These are phyloP conservation scores for Hydrolagus colliei DNA, from an alignment of 2,797 vertebrate species.

Conservation along the genomic window DNA sequence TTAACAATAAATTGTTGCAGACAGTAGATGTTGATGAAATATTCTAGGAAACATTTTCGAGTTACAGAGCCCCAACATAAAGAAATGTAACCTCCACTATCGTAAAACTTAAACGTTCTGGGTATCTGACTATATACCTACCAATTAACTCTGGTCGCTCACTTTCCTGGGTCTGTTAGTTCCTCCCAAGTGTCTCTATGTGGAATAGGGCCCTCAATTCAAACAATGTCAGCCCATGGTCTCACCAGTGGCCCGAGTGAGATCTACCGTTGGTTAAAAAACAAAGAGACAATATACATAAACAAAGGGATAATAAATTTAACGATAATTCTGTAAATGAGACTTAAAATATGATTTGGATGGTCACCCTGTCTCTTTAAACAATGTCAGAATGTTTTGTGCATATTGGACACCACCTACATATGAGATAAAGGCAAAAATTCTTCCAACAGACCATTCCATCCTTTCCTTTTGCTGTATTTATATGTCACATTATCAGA, in stretches of 20 bases:
- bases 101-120: neutral
- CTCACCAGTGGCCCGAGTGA: no score
- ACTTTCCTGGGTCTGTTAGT: neutral
- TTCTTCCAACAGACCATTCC: neutral
- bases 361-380: neutral
- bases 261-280: neutral
- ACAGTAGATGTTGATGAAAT: no score
- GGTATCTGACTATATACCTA: neutral
- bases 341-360: neutral
- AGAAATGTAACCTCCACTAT: neutral
- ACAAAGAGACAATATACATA: neutral
- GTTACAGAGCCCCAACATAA: no score
- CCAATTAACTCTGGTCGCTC: neutral
- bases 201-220: no score
- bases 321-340: neutral
- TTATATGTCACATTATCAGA: neutral
- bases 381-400: neutral
- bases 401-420: neutral
- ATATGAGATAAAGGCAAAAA: neutral
- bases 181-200: neutral
- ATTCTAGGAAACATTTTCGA: no score
- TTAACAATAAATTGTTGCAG: no score
- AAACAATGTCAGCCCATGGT: no score
- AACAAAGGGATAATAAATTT: neutral
- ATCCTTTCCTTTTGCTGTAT: neutral